phyloP scores from a whole-genome alignment of 1,140 invertebrate genomes.

The Drosophila neocordata region DNA sequence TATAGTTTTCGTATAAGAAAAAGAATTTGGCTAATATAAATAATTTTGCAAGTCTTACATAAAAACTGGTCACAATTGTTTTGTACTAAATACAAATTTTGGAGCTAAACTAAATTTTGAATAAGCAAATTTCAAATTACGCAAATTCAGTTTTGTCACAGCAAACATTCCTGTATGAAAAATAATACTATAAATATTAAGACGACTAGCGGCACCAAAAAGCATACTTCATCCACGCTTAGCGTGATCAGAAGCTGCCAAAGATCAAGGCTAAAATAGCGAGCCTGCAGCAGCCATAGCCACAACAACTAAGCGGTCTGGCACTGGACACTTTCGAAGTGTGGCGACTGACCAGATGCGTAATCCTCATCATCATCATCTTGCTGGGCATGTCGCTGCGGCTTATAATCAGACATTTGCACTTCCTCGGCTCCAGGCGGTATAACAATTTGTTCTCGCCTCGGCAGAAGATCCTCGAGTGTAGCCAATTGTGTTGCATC shows the following conservation, averaged over 20 bases:
- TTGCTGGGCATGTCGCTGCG: constrained; percentile 83
- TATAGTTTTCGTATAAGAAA: constrained; percentile 21
- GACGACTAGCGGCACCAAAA: constrained; percentile 67
- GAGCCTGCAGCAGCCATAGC: constrained; percentile 62
- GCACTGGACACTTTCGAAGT: constrained; percentile 73
- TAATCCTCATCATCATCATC: constrained; percentile 73
- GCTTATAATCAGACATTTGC: constrained; percentile 90
- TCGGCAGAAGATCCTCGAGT: constrained; percentile 89
- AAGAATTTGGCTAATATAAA: constrained; percentile 3
- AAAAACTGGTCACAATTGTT: constrained; percentile 33
- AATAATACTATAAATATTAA: constrained; percentile 75
- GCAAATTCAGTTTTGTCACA: constrained; percentile 42
- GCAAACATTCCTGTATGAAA: constrained; percentile 75
- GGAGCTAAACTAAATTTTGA: not conserved
- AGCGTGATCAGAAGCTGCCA: constrained; percentile 49
- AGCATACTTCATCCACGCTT: constrained; percentile 65
- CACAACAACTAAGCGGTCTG: constrained; percentile 75
- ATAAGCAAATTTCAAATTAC: constrained; percentile 29
- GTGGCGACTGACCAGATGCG: constrained; percentile 48
- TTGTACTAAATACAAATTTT: not conserved
- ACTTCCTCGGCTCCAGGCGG: constrained; percentile 93
- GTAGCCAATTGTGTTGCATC: constrained; percentile 87
- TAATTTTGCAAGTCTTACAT: constrained; percentile 34
- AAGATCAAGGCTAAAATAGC: constrained; percentile 54
- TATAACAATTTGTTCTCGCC: constrained; percentile 86